Evolutionary conservation across 2,888 invertebrate genomes (phyloP).

Genomic region (Ischnus inquisitorius): DNA sequence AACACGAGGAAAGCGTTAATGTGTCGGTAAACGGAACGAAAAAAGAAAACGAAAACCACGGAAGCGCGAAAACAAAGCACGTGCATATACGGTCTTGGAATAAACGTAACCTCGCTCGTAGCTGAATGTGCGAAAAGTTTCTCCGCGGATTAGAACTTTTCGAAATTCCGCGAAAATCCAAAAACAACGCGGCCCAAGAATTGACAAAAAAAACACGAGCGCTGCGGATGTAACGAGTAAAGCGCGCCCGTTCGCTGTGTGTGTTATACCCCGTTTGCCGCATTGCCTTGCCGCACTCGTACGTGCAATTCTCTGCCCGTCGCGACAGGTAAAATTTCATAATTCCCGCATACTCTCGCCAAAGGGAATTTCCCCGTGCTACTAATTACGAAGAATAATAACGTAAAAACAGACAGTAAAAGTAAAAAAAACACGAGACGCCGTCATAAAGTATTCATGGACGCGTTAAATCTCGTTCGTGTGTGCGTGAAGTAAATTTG

Average conservation of each 20-base stretch:
- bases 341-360: not conserved
- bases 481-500: not conserved
- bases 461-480: not conserved
- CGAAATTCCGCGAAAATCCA: not conserved
- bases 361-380: not conserved
- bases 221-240: constrained; percentile 29
- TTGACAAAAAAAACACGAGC: not conserved
- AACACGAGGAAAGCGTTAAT: too few species aligned
- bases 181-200: not conserved
- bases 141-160: not conserved
- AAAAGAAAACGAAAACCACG: too few species aligned
- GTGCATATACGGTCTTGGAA: too few species aligned
- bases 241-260: constrained; percentile 54
- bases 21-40: too few species aligned
- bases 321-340: not conserved
- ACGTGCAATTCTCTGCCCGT: not conserved
- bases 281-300: constrained; percentile 62
- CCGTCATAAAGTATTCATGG: not conserved
- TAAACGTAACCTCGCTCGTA: too few species aligned
- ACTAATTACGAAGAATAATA: not conserved
- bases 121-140: not conserved
- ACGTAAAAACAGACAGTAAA: not conserved
- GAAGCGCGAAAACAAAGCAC: too few species aligned
- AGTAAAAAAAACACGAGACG: not conserved
- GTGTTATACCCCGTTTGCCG: constrained; percentile 63